phyloP scores from a whole-genome alignment of 2,797 vertebrate genomes.

The Aulostomus chinensis region DNA sequence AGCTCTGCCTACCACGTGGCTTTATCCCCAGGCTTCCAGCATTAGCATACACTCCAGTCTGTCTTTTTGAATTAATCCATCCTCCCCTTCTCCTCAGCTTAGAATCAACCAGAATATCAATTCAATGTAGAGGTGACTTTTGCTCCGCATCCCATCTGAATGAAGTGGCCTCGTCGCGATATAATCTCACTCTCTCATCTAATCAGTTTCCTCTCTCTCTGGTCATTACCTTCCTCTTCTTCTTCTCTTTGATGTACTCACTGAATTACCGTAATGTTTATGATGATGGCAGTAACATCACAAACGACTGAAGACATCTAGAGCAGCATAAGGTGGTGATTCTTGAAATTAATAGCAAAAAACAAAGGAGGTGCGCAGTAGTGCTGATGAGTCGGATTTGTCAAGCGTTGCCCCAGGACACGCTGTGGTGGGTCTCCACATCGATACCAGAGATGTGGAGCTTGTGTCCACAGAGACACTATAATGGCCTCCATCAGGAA shows the following conservation, averaged over 20 bases:
- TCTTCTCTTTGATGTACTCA: not conserved
- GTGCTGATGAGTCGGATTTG: not conserved
- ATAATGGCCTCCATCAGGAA: too few species aligned
- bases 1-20: conserved; percentile 15
- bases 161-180: conserved; percentile 11
- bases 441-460: too few species aligned
- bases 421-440: too few species aligned
- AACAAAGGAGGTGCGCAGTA: not conserved
- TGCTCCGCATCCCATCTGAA: conserved; percentile 20
- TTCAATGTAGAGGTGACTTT: conserved; percentile 35
- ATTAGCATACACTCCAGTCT: conserved; percentile 38
- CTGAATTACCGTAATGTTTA: too few species aligned
- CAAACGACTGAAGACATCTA: too few species aligned
- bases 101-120: conserved; percentile 24
- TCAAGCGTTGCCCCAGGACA: too few species aligned
- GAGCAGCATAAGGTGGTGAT: not conserved
- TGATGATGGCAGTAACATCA: too few species aligned
- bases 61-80: conserved; percentile 30
- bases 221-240: not conserved
- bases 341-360: not conserved
- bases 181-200: not conserved
- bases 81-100: conserved; percentile 5
- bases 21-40: conserved; percentile 19
- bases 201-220: conserved; percentile 11
- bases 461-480: too few species aligned